Evolutionary conservation across 2,797 vertebrate species (phyloP).

Genomic region (Parambassis ranga): DNA sequence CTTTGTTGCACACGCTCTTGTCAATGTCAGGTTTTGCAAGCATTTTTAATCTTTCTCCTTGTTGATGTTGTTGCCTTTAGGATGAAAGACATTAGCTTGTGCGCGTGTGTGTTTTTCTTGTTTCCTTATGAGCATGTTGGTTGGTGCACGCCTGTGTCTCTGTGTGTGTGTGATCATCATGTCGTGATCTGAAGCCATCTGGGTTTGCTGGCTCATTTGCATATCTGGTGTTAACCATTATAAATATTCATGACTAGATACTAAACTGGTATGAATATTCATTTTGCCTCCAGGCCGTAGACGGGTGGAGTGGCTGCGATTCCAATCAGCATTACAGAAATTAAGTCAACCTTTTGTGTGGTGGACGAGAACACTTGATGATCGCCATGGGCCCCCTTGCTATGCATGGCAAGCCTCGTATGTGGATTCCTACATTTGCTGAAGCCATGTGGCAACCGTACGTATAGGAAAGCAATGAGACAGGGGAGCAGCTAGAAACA

Average conservation of each 20-base stretch:
- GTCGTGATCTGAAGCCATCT: slow-evolving; percentile 72
- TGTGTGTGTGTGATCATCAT: slow-evolving; percentile 60
- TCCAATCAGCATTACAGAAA: slow-evolving; percentile 56
- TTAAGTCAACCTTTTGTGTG: slow-evolving; percentile 46
- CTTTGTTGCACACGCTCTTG: neutral
- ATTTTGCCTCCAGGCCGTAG: slow-evolving; percentile 58
- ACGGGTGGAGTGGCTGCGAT: slow-evolving; percentile 57
- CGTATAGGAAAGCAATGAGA: slow-evolving; percentile 13
- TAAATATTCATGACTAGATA: slow-evolving; percentile 70
- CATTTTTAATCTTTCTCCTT: neutral
- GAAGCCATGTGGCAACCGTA: slow-evolving; percentile 10
- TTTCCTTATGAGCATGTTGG: slow-evolving; percentile 1
- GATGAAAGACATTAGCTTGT: slow-evolving; percentile 12
- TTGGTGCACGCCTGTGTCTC: slow-evolving; percentile 5
- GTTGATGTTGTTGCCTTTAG: slow-evolving; percentile 1
- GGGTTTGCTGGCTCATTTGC: slow-evolving; percentile 62
- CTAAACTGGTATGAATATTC: slow-evolving; percentile 70
- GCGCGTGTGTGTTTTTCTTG: neutral
- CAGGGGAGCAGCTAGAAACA: slow-evolving; percentile 23
- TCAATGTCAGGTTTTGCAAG: neutral
- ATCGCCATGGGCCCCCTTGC: slow-evolving; percentile 4
- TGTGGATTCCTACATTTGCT: slow-evolving; percentile 27
- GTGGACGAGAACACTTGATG: slow-evolving; percentile 40
- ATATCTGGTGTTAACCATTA: slow-evolving; percentile 66
- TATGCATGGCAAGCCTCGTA: slow-evolving; percentile 17